Percentiles rank a stretch among this genome's conserved stretches.
phyloP scores from a whole-genome alignment of 2,888 invertebrate genomes.

The Epinotia ramella region DNA sequence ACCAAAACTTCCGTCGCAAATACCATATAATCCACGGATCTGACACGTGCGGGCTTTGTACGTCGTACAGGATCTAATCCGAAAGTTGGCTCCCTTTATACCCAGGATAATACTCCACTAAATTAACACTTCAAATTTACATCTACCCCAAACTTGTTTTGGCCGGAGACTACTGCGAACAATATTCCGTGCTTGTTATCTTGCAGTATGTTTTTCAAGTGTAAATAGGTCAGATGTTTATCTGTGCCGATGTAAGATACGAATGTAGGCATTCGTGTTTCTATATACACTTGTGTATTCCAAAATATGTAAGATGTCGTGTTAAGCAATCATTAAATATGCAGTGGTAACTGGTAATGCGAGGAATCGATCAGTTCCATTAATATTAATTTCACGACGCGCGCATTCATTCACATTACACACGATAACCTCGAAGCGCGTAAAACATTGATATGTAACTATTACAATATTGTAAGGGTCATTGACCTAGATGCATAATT shows the following conservation, averaged over 20 bases:
- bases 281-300: background rate
- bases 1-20: background rate
- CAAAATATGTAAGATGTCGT: background rate
- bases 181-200: slow-evolving; percentile 18
- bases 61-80: slow-evolving; percentile 18
- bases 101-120: slow-evolving; percentile 25
- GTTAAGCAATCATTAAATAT: too few relatives aligned
- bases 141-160: slow-evolving; percentile 18
- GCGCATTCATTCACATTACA: too few relatives aligned
- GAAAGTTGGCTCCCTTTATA: slow-evolving; percentile 33
- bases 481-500: too few relatives aligned
- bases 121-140: slow-evolving; percentile 31
- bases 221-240: slow-evolving; percentile 26
- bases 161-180: background rate
- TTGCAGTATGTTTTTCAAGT: slow-evolving; percentile 26
- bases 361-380: too few relatives aligned
- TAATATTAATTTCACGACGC: too few relatives aligned
- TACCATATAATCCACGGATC: slow-evolving; percentile 2
- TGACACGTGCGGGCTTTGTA: slow-evolving; percentile 1
- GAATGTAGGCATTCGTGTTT: slow-evolving; percentile 14
- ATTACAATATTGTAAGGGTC: too few relatives aligned
- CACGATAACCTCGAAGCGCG: too few relatives aligned
- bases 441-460: too few relatives aligned
- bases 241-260: slow-evolving; percentile 7
- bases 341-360: too few relatives aligned